A percentile compares a stretch with the other conserved stretches of the same genome.
Conservation (phyloP, 92 coral and sea anemone genomes). For the Phenganax subtilis region DNA sequence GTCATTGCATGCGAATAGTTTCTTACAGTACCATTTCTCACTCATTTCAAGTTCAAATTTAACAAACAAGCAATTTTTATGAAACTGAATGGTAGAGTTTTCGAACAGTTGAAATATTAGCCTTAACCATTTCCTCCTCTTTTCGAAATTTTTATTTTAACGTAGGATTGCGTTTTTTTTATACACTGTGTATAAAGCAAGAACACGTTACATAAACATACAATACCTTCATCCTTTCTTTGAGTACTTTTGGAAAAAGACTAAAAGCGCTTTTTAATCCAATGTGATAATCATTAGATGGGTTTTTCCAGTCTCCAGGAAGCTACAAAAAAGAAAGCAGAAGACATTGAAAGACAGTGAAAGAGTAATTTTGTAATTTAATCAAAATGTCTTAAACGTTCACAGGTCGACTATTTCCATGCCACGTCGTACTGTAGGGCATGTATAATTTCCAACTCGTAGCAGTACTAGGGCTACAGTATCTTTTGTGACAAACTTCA, state of each 20-base stretch:
- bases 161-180: too few species aligned
- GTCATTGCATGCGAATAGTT: too few species aligned
- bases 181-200: neutral
- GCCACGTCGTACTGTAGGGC: neutral
- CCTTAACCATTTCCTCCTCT: too few species aligned
- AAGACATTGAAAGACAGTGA: neutral
- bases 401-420: neutral
- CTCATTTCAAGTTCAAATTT: too few species aligned
- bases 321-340: constrained; percentile 47
- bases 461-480: neutral
- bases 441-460: neutral
- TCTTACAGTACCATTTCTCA: too few species aligned
- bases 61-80: too few species aligned
- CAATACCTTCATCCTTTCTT: constrained; percentile 65
- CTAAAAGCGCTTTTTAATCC: constrained; percentile 77
- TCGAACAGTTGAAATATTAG: too few species aligned
- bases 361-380: neutral
- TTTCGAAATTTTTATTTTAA: too few species aligned
- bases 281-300: constrained; percentile 68
- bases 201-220: neutral
- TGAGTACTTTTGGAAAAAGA: constrained; percentile 71
- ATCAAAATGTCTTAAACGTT: neutral
- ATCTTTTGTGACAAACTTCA: neutral
- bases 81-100: too few species aligned
- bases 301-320: constrained; percentile 86